These are phyloP conservation scores for Gambusia holbrooki DNA, from an alignment of 2,113 vertebrate genomes.

Conservation along the genomic window DNA sequence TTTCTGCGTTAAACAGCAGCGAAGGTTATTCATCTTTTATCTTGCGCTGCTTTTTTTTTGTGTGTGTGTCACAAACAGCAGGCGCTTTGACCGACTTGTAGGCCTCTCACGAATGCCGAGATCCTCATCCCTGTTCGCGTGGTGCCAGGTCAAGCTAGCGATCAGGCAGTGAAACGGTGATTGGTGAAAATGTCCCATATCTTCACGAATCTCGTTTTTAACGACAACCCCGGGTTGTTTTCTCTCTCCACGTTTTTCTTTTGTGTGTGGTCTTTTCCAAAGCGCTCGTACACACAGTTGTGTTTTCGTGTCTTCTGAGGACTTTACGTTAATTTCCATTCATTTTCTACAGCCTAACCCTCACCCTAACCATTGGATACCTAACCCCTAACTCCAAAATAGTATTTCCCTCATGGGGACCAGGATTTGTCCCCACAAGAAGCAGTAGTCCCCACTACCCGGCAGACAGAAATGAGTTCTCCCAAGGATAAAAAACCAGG, in stretches of 20 bases:
- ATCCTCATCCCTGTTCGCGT: conserved; percentile 51
- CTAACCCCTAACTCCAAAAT: too few species aligned
- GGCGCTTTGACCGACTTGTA: conserved; percentile 67
- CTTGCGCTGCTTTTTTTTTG: conserved; percentile 23
- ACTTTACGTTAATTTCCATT: too few species aligned
- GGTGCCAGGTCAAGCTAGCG: conserved; percentile 68
- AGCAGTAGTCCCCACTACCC: too few species aligned
- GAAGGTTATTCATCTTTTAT: conserved; percentile 17
- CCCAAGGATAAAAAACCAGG: too few species aligned
- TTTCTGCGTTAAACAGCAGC: neutral
- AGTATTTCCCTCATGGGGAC: too few species aligned
- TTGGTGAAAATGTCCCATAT: conserved; percentile 49
- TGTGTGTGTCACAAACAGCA: conserved; percentile 46
- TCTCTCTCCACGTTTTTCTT: conserved; percentile 41
- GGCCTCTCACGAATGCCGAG: conserved; percentile 50
- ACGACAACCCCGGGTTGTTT: conserved; percentile 65
- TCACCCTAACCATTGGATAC: too few species aligned
- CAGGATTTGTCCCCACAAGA: too few species aligned
- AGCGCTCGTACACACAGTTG: conserved; percentile 44
- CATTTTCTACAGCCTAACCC: too few species aligned
- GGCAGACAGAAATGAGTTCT: too few species aligned
- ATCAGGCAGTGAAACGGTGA: conserved; percentile 62
- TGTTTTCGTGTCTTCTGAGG: too few species aligned
- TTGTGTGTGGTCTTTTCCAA: conserved; percentile 60
- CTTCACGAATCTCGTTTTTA: conserved; percentile 60